Evolutionary conservation across 2,888 invertebrate species (phyloP).

Genomic region (Fragum whitleyi): DNA sequence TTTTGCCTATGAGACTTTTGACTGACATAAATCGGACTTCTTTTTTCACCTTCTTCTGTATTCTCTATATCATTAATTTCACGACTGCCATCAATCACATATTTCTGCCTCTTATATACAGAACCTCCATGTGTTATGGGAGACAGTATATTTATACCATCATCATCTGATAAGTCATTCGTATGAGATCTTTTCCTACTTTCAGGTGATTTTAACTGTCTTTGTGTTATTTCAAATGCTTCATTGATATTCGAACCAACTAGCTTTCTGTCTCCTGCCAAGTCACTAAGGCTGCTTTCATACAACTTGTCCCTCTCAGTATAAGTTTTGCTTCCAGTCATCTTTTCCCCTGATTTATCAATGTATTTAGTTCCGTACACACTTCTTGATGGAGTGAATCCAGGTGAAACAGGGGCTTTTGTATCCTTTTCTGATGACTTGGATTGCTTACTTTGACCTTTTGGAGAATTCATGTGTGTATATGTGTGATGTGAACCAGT

Average conservation of each 20-base stretch:
- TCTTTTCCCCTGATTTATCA: background rate
- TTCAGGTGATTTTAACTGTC: background rate
- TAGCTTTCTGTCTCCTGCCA: no score
- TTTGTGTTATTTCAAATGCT: background rate
- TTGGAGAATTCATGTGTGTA: no score
- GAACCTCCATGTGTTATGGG: conserved; percentile 16
- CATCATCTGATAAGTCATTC: conserved; percentile 32
- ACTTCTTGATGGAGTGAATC: background rate
- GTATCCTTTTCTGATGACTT: conserved; percentile 1
- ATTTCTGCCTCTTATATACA: conserved; percentile 2
- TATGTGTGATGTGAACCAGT: no score
- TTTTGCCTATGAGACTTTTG: no score
- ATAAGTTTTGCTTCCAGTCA: no score
- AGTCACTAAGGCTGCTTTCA: no score
- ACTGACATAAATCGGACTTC: no score
- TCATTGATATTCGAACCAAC: no score
- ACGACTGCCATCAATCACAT: background rate
- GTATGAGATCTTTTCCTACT: conserved; percentile 30
- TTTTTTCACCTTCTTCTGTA: no score
- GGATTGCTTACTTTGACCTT: no score
- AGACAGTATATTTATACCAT: conserved; percentile 47
- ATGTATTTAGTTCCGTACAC: background rate
- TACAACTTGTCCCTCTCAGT: no score
- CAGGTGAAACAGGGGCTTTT: background rate
- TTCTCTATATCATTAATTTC: no score